Evolutionary conservation across 2,113 vertebrate species (phyloP).

Genomic region (Capra hircus): DNA sequence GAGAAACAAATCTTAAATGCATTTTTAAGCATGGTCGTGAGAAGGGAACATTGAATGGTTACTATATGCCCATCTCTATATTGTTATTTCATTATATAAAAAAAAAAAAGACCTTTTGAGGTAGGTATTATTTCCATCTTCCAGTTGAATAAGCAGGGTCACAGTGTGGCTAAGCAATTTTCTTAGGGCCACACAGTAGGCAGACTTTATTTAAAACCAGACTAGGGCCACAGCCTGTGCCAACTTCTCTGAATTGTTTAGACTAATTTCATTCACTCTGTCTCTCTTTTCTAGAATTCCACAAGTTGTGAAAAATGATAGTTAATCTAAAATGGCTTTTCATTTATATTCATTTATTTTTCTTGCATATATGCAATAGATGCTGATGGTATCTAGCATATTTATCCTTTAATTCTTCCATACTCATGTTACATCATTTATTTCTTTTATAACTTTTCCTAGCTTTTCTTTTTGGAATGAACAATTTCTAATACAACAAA

Average conservation of each 20-base stretch:
- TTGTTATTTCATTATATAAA: neutral
- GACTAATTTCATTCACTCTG: neutral
- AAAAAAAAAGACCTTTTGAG: neutral
- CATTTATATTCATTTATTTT: neutral
- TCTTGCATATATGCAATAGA: neutral
- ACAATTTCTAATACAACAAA: constrained; percentile 22
- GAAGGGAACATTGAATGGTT: neutral
- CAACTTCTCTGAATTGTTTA: neutral
- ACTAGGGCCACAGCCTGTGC: neutral
- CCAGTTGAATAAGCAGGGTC: neutral
- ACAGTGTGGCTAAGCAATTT: neutral
- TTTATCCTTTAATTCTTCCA: neutral
- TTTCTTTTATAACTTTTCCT: neutral
- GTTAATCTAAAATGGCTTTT: neutral
- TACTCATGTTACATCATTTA: neutral
- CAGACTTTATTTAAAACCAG: neutral
- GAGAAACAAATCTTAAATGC: neutral
- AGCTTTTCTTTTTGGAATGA: neutral
- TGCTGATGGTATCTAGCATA: neutral
- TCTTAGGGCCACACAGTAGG: neutral
- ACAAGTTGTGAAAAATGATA: neutral
- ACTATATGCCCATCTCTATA: neutral
- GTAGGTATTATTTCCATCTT: constrained; percentile 29
- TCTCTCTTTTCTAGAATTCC: neutral
- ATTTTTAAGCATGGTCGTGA: neutral